These are phyloP conservation scores for Aramus guarauna DNA, from an alignment of 2,113 vertebrate species.

Conservation along the genomic window DNA sequence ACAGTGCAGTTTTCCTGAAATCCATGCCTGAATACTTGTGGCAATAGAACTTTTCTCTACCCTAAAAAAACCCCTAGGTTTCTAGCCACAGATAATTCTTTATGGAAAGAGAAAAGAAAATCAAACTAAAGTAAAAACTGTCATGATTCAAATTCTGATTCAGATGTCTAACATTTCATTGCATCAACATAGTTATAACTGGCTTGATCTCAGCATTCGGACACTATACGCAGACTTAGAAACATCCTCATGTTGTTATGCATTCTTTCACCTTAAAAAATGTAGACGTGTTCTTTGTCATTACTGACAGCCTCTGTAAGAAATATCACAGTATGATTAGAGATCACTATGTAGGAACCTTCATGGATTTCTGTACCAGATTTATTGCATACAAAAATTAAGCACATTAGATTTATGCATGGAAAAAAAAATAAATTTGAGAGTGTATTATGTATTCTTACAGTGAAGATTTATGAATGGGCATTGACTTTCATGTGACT, in stretches of 20 bases:
- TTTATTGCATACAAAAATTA: neutral
- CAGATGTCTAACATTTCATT: neutral
- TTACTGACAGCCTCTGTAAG: neutral
- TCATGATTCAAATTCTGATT: neutral
- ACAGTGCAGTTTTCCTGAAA: neutral
- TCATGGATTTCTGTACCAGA: neutral
- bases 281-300: neutral
- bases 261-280: neutral
- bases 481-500: neutral
- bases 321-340: neutral
- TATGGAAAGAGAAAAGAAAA: neutral
- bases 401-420: neutral
- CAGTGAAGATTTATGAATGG: neutral
- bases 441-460: neutral
- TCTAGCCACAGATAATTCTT: neutral
- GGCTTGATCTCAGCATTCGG: neutral
- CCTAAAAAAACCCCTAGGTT: neutral
- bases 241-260: neutral
- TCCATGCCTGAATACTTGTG: neutral
- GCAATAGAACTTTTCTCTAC: neutral
- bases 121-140: neutral
- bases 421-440: neutral
- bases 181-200: neutral
- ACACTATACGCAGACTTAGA: neutral
- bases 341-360: neutral